Base-by-base conservation (phyloP, 2,797 vertebrate genomes). In the Leucoraja ocellata region DNA sequence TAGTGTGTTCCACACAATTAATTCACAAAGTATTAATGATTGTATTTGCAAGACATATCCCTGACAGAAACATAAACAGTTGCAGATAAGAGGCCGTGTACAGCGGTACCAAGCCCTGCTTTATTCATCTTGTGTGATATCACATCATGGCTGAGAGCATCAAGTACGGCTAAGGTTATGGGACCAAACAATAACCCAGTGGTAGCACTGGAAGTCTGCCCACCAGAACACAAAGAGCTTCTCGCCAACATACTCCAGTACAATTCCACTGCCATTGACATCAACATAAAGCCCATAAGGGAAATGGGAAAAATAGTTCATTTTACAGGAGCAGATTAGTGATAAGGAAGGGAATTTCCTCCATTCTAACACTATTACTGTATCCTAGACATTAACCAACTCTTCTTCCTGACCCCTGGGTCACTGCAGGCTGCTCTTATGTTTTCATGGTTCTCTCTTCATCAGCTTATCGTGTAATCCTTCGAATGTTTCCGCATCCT, bases 21-120 rank as follows among this genome's bases (percentile, higher is more conserved):
- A 84, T 84, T 84, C 54, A 83, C 46, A 16, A 84, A 84, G 63
- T 36, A 88, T 68, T n/a, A 68, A 88, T 88, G 84, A 18, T 2
- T 68, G n/a, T 68, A 68, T 68, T 88, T 88, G 84, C 21, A 32
- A 21, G n/a, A n/a, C 68, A 16, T 23, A 88, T 18, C 16, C 65
- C 8, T 32, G 63, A 68, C n/a, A 88, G 61, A 36, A 88, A 28
- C 32, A 88, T 5, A 32, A 88, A 36, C 84, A 21, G 16, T 6
- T 88, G 63, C 84, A 68, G n/a, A 68, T 65, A 63, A n/a, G 18
- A 65, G 84, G 13, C n/a, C 63, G 61, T 32, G 61, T 65, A n/a
- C 28, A 32, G 14, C n/a, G 7, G 61, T 86, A 88, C 61, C 61
- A 88, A 14, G 84, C 13, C 83, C 58, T 61, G 28, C 23, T 36